Conservation (phyloP, 2,888 invertebrate species). For the Disparrhopalites patrizii region DNA sequence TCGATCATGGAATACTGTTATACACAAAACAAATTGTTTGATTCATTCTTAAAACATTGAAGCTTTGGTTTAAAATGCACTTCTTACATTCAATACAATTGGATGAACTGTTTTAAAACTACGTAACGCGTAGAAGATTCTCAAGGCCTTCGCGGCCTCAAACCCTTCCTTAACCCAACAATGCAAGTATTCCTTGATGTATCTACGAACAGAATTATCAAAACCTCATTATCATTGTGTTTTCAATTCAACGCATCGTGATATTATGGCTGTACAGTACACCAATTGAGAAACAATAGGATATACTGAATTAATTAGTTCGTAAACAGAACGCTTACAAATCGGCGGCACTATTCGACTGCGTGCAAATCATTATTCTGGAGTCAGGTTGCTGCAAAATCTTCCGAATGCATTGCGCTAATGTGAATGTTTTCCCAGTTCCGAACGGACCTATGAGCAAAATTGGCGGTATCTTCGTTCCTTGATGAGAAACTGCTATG, state of each 20-base stretch:
- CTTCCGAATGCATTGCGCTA: slow-evolving; percentile 69
- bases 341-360: slow-evolving; percentile 65
- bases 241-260: no score
- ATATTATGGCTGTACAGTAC: no score
- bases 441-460: slow-evolving; percentile 58
- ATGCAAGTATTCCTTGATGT: slow-evolving; percentile 78
- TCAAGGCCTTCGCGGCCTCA: slow-evolving; percentile 64
- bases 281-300: no score
- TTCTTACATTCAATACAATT: slow-evolving; percentile 60
- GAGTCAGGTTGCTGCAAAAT: slow-evolving; percentile 62
- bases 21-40: slow-evolving; percentile 56
- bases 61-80: slow-evolving; percentile 66
- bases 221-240: not conserved
- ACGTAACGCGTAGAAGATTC: slow-evolving; percentile 74
- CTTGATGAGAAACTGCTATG: slow-evolving; percentile 67
- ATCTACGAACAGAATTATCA: slow-evolving; percentile 51
- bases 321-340: slow-evolving; percentile 34
- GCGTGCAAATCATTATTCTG: slow-evolving; percentile 75
- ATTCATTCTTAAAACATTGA: slow-evolving; percentile 56
- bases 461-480: slow-evolving; percentile 62
- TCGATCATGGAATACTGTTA: slow-evolving; percentile 72
- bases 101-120: slow-evolving; percentile 74
- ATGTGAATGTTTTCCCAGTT: slow-evolving; percentile 79
- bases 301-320: no score
- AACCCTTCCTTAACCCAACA: slow-evolving; percentile 66